Base-by-base conservation (phyloP, 2,113 vertebrate species). In the Marcusenius ussheri region DNA sequence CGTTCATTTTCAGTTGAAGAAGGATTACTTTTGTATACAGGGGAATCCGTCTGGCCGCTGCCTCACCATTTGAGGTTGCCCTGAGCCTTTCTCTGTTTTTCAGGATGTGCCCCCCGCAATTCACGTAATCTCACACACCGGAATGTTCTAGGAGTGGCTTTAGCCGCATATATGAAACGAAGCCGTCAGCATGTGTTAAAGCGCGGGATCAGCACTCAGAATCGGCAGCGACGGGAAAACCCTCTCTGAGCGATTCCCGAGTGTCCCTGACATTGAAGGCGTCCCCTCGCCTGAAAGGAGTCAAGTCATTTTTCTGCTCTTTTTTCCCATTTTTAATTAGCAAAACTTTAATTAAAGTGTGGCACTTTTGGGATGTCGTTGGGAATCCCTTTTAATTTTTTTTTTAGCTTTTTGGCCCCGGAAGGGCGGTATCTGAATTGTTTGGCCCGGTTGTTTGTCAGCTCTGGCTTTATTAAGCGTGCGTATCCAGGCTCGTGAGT, bases 321-420 rank as follows among this genome's bases (percentile, higher is more conserved):
- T 45, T 83, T 83, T 7, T 15, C 83, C 21, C 19, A 7, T 49
- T 85, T 49, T 85, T 85, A 46, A 91, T 93, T 93, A 92, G 70
- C 86, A 66, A 47, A 49, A 0, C 35, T 93, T 94, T 94, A 93
- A 94, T 94, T 93, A 93, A 94, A 90, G 86, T 80, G 90, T 89
- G 88, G 80, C 62, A 86, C 88, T 88, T 58, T 90, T 86, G 91
- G 88, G 92, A 91, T 90, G 91, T 91, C 91, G 84, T 91, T 91
- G 89, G 77, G 62, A 83, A 88, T 91, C 92, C 92, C 92, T 46
- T 58, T 9, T 62, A 9, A 8, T 24, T 84, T 91, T 91, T 91
- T 92, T 90, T 49, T 49, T 91, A 74, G 31, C 50, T 56, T n/a
- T 35, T 74, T 11, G 85, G 91, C 91, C 89, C 89, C 49, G 83